phyloP scores from a whole-genome alignment of 2,797 vertebrate species.

The Diplodus puntazzo region DNA sequence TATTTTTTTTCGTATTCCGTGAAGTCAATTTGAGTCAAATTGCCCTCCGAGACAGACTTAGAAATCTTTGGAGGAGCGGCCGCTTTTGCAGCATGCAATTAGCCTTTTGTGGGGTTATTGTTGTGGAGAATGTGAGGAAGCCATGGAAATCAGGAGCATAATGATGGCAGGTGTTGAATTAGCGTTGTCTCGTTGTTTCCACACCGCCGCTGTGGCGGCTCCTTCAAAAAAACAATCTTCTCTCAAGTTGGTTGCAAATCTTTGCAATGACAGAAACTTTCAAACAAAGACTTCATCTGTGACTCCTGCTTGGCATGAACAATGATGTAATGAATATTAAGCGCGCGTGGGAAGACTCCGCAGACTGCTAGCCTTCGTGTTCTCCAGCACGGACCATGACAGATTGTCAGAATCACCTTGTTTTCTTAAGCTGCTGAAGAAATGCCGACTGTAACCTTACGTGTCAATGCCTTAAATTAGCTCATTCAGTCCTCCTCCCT shows the following conservation, averaged over 20 bases:
- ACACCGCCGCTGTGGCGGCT: constrained; percentile 29
- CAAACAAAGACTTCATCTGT: constrained; percentile 65
- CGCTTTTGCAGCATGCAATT: constrained; percentile 65
- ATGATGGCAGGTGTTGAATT: constrained; percentile 78
- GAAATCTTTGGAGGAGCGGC: constrained; percentile 38
- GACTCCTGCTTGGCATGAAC: constrained; percentile 50
- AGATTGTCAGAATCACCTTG: constrained; percentile 65
- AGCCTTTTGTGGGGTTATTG: constrained; percentile 63
- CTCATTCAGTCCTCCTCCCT: constrained; percentile 8
- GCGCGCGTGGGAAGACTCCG: constrained; percentile 37
- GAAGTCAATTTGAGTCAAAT: constrained; percentile 43
- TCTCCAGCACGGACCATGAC: constrained; percentile 42
- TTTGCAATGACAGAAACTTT: constrained; percentile 53
- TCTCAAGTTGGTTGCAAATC: constrained; percentile 48
- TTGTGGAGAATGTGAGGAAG: constrained; percentile 52
- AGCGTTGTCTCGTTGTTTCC: constrained; percentile 55
- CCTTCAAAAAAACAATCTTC: constrained; percentile 40
- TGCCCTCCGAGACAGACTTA: constrained; percentile 47
- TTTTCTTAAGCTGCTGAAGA: constrained; percentile 49
- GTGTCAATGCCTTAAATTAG: constrained; percentile 46
- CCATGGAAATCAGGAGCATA: constrained; percentile 57
- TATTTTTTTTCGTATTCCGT: constrained; percentile 18
- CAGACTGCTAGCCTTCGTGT: constrained; percentile 36
- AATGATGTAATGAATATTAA: constrained; percentile 62
- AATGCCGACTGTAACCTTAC: constrained; percentile 55